These are phyloP conservation scores for Cynaeus angustus DNA, from an alignment of 2,888 invertebrate species.

Conservation along the genomic window DNA sequence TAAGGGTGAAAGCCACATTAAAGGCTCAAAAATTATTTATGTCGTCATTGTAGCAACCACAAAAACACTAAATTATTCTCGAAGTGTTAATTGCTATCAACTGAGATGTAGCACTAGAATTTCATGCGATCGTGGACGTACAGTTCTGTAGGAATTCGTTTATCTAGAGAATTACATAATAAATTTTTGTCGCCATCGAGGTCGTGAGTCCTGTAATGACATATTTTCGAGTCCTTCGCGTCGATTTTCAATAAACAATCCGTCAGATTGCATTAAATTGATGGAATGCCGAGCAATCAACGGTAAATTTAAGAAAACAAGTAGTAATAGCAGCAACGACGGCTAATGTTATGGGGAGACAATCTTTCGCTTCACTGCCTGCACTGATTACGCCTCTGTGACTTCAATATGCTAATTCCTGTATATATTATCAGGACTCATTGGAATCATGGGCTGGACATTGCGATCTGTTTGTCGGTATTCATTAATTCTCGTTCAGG, in stretches of 20 bases:
- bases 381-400: slow-evolving; percentile 52
- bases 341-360: slow-evolving; percentile 47
- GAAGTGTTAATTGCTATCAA: slow-evolving; percentile 45
- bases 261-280: slow-evolving; percentile 42
- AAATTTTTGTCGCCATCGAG: slow-evolving; percentile 13
- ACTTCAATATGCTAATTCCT: slow-evolving; percentile 50
- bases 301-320: slow-evolving; percentile 49
- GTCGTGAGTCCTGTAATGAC: slow-evolving; percentile 22
- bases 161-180: slow-evolving; percentile 20
- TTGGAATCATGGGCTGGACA: slow-evolving; percentile 43
- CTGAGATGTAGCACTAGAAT: slow-evolving; percentile 9
- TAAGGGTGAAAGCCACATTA: slow-evolving; percentile 17
- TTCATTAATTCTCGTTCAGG: slow-evolving; percentile 33
- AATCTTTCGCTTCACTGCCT: slow-evolving; percentile 54
- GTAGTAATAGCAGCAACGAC: slow-evolving; percentile 26
- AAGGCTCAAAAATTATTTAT: slow-evolving; percentile 44
- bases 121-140: not conserved
- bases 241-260: slow-evolving; percentile 42
- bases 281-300: slow-evolving; percentile 47
- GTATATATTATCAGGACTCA: slow-evolving; percentile 49
- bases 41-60: slow-evolving; percentile 45
- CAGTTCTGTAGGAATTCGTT: not conserved
- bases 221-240: slow-evolving; percentile 32
- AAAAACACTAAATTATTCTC: slow-evolving; percentile 45
- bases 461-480: slow-evolving; percentile 44